Base-by-base conservation (phyloP, 2,888 invertebrate genomes). In the Euplagia quadripunctaria region DNA sequence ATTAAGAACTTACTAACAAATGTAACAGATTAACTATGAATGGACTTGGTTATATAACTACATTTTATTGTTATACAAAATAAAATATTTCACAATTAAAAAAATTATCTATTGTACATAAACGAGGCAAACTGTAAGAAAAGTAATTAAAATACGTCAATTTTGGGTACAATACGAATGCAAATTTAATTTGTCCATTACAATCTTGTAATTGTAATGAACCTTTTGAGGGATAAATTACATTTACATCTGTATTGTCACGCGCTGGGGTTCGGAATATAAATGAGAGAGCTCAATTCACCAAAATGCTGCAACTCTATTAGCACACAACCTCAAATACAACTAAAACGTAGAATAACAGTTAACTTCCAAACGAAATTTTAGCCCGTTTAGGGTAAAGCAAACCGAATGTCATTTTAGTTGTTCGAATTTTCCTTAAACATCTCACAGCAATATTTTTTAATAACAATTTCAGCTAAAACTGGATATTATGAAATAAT, bases 221-320 rank as follows among this genome's bases (percentile, higher is more conserved):
- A 58, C 58, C 58, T 58, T 58, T 58, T 58, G 58, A 58, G 20
- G 58, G 20, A 20, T 20, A 58, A 58, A 58, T 58, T 58, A 58
- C 58, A 58, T 67, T 67, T 55, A 42, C 64, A 42, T 64, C 2
- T 64, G 43, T 64, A 42, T 64, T 64, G 64, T 42, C 43, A 64
- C 42, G 9, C 16, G 7, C 17, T 64, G 43, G 64, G 42, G 64
- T 64, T 42, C 16, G 42, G n/a, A 64, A 43, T 43, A 42, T 64
- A 43, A 64, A 64, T 64, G 8, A 42, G 64, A 17, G 8, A 64
- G 17, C 64, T 17, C 16, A 17, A 64, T 43, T 64, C 43, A 11
- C 43, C 43, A 42, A 43, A 64, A 64, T 42, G 43, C 17, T 41
- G 42, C 52, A 4, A n/a, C 12, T 49, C 8, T 20, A n/a, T 41